phyloP scores from a whole-genome alignment of 2,113 vertebrate genomes.

The Callipepla californica region DNA sequence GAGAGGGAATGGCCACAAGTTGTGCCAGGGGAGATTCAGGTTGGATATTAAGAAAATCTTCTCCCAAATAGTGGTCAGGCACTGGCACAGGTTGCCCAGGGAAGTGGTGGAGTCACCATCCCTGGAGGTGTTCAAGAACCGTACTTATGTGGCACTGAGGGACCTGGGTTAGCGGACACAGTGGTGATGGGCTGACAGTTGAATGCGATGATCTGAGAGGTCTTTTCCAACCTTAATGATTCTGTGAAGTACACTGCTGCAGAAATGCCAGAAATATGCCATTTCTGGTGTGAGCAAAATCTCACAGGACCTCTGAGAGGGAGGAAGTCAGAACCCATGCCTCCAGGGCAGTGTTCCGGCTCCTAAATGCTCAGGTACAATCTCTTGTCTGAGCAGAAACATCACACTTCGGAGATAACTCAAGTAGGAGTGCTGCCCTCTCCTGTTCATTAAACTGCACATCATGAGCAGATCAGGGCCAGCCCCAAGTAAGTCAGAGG shows the following conservation, averaged over 20 bases:
- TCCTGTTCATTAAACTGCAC: background rate
- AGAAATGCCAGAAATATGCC: background rate
- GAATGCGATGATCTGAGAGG: no score
- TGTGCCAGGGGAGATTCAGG: no score
- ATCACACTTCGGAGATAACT: background rate
- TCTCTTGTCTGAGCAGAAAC: fast-evolving
- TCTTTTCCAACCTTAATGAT: no score
- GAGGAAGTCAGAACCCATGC: background rate
- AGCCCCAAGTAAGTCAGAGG: background rate
- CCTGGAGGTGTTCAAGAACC: no score
- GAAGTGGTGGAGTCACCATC: no score
- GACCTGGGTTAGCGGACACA: no score
- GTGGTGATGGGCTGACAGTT: no score
- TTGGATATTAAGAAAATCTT: no score
- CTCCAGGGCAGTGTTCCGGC: fast-evolving
- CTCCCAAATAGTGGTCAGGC: no score
- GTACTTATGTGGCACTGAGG: no score
- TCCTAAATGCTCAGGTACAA: fast-evolving
- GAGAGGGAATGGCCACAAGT: no score
- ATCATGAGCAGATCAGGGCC: fast-evolving
- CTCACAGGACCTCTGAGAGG: background rate
- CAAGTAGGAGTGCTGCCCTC: fast-evolving
- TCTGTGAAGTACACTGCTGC: background rate
- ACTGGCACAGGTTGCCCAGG: no score
- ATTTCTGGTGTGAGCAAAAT: background rate